Evolutionary conservation across 2,888 invertebrate genomes (phyloP).

Genomic region (Agonopterix arenella): DNA sequence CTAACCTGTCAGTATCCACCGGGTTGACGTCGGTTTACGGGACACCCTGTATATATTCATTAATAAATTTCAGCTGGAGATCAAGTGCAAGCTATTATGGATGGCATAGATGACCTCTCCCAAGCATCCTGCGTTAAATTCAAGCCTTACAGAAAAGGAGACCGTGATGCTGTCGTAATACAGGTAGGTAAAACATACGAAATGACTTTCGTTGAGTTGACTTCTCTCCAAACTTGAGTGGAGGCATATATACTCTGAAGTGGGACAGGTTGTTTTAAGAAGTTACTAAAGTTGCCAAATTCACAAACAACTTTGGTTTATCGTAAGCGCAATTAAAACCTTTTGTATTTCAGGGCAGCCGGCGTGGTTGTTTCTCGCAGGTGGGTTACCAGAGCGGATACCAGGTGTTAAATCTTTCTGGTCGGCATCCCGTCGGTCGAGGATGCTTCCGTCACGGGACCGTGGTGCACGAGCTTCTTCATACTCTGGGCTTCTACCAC

Average conservation of each 20-base stretch:
- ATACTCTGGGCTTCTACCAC: conserved; percentile 88
- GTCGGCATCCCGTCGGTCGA: conserved; percentile 71
- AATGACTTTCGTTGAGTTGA: no score
- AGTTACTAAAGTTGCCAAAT: not conserved
- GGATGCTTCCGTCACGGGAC: conserved; percentile 81
- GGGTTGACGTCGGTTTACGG: no score
- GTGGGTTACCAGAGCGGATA: conserved; percentile 69
- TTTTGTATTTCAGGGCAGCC: conserved; percentile 43
- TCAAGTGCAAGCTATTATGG: conserved; percentile 62
- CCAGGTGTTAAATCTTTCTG: conserved; percentile 76
- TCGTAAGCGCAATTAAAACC: not conserved
- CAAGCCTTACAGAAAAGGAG: conserved; percentile 60
- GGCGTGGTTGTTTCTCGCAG: conserved; percentile 67
- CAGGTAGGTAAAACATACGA: conserved; percentile 38
- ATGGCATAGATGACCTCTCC: conserved; percentile 63
- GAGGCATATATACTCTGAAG: no score
- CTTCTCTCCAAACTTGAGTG: no score
- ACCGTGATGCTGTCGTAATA: conserved; percentile 66
- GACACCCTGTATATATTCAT: no score
- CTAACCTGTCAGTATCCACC: no score
- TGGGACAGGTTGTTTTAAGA: not conserved
- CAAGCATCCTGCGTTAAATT: conserved; percentile 69
- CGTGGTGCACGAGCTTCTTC: conserved; percentile 87
- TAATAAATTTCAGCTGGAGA: conserved; percentile 51
- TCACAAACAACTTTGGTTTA: not conserved